Percentiles rank a stretch among this genome's conserved stretches.
phyloP scores from a whole-genome alignment of 2,113 vertebrate species.

The Ammodytes dubius region DNA sequence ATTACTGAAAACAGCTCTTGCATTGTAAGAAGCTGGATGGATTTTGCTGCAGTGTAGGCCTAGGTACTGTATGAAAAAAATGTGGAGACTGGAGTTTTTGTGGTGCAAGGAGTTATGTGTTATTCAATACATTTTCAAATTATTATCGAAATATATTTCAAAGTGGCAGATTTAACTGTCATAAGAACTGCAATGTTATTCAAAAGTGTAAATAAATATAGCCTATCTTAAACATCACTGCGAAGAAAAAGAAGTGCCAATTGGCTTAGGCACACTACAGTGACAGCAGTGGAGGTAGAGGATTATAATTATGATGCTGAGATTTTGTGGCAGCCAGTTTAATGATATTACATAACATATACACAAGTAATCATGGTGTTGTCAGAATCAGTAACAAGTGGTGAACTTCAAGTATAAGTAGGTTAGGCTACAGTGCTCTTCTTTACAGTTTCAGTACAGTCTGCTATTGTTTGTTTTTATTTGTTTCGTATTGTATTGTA shows the following conservation, averaged over 20 bases:
- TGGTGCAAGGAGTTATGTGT: conserved; percentile 9
- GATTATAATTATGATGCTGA: conserved; percentile 38
- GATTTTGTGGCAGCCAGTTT: conserved; percentile 6
- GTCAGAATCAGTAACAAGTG: conserved; percentile 18
- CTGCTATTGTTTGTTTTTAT: neutral
- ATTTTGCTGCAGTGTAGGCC: conserved; percentile 20
- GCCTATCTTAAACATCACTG: conserved; percentile 2
- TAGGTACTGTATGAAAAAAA: conserved; percentile 10
- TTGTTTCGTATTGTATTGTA: neutral
- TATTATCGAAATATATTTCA: conserved; percentile 15
- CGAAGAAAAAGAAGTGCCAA: conserved; percentile 12
- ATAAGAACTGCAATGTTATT: conserved; percentile 8
- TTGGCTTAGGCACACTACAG: conserved; percentile 6
- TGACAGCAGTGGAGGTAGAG: conserved; percentile 12
- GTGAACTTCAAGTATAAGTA: no score
- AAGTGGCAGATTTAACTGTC: conserved; percentile 9
- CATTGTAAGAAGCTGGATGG: conserved; percentile 22
- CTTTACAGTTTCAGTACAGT: neutral
- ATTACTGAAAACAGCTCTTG: conserved; percentile 22
- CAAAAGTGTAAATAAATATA: conserved; percentile 7
- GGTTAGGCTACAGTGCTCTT: conserved; percentile 3
- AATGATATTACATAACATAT: conserved; percentile 23
- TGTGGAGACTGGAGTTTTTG: neutral
- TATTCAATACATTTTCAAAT: conserved; percentile 1
- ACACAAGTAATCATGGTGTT: conserved; percentile 18